These are phyloP conservation scores for Novumbra hubbsi DNA, from an alignment of 2,797 vertebrate species.

Conservation along the genomic window DNA sequence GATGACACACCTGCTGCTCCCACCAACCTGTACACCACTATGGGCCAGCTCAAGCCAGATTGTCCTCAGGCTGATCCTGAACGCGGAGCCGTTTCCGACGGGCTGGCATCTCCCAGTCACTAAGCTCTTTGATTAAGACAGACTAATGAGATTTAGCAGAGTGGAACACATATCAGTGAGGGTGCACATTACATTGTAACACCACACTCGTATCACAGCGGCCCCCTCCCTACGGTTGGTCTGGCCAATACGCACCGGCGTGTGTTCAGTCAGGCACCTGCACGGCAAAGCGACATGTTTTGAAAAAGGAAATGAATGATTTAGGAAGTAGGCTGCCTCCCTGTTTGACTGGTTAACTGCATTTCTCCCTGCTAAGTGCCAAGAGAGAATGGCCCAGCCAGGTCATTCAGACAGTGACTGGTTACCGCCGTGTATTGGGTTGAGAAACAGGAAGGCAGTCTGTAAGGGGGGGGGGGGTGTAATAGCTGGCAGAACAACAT, in stretches of 20 bases:
- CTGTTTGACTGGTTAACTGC: not conserved
- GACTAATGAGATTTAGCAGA: slow-evolving; percentile 60
- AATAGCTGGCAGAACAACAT: not conserved
- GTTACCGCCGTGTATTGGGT: not conserved
- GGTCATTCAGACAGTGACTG: not conserved
- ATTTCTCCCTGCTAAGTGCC: not conserved
- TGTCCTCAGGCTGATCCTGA: not conserved
- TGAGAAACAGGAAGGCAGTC: not conserved
- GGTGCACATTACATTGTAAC: not conserved
- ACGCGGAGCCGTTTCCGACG: not conserved
- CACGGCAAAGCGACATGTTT: not conserved
- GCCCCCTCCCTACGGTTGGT: not conserved
- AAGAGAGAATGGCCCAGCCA: not conserved
- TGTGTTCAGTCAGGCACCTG: not conserved
- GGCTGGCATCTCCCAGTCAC: slow-evolving; percentile 35
- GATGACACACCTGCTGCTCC: not conserved
- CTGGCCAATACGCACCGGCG: not conserved
- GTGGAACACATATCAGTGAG: slow-evolving; percentile 23
- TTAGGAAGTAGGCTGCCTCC: not conserved
- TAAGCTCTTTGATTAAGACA: slow-evolving; percentile 62
- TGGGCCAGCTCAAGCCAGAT: not conserved
- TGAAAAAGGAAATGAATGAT: not conserved
- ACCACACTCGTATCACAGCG: not conserved
- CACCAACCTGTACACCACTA: not conserved
- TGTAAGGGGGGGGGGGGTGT: not conserved